Evolutionary conservation across 2,888 invertebrate species (phyloP), one percentile per base, ranked within the genome.

Genomic region (Atethmia centrago): DNA sequence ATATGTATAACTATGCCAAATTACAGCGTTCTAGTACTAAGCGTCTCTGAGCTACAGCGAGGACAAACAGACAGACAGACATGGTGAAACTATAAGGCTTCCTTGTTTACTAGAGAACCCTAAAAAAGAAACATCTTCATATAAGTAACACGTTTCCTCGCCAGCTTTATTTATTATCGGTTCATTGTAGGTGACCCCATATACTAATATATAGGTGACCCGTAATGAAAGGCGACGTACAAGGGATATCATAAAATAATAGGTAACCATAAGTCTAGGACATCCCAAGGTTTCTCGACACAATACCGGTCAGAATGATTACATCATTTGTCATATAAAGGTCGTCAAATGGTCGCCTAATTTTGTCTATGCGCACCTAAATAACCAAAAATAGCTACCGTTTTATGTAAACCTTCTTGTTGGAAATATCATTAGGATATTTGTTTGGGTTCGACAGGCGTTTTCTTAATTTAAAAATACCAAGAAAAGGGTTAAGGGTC

Each of bases 251-350:
- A 45, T 73, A 66, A 25, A n/a, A 45, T 66, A 63, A 65, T 31
- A 40, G 40, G 40, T 40, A 65, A 53, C 45, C 71, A 21, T 28
- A 42, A 19, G 19, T 58, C 31, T 40, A 49, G 45, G 74, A 45
- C 45, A 47, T 36, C 8, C 53, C 31, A 75, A 80, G 76, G 69
- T 75, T 66, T 45, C 31, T 62, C 12, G 10, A n/a, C 8, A 66
- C 49, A 63, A 58, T 64, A 49, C 59, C 47, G 42, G 49, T 61
- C 14, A 70, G 28, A 63, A 75, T 58, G 19, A 59, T 68, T 31
- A 64, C 36, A 56, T 53, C 45, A 62, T 80, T 51, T 58, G 47
- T 42, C 71, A 53, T 19, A 49, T 19, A 63, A 76, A 79, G 76
- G 80, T 53, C 65, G 70, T 63, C 65, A 70, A 25, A 56, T 61